Evolutionary conservation across 2,888 invertebrate genomes (phyloP), one percentile per base, ranked within the genome.

Genomic region (Ceratothoa steindachneri): DNA sequence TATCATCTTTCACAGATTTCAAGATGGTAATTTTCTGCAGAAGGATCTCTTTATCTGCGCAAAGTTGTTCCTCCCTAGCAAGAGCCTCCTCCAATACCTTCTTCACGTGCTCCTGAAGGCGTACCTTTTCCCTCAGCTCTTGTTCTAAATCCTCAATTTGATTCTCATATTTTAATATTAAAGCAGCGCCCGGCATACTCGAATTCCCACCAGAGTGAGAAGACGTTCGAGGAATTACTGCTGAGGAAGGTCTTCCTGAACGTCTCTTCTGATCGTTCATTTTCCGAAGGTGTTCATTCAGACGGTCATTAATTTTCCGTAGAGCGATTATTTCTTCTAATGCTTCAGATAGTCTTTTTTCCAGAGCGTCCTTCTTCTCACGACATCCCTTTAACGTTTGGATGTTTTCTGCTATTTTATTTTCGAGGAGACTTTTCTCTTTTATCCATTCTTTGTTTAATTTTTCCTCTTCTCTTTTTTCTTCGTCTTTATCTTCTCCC

Each of bases 1-100:
- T 77, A 53, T 77, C 77, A 12, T 77, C 77, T 24, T 72, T 69
- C 24, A 77, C 55, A 27, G 70, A 65, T 65, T 77, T 73, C 27
- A 77, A 69, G 9, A 77, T 51, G 2, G 73, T 60, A 9, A 77
- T 65, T 64, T 71, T 73, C 12, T 73, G 67, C 5, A 71, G 68
- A 7, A 77, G 41, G 1, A 15, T 4, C 2, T 73, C 69, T 52
- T 66, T 73, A n/a, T 74, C 71, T 55, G 55, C 51, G 30, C 30
- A 2, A 4, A 77, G 55, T 3, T 29, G n/a, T 52, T 77, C 77
- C 65, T 77, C 77, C 28, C 73, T 15, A 3, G 68, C 68, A n/a
- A 69, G 71, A 19, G 73, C 73, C 28, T 77, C 77, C 29, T 71
- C 68, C 9, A 77, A 73, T 24, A 77, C 77, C 12, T 69, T 55